Conservation (phyloP, 64 coral and sea anemone species). For the Stichodactyla helianthus region DNA sequence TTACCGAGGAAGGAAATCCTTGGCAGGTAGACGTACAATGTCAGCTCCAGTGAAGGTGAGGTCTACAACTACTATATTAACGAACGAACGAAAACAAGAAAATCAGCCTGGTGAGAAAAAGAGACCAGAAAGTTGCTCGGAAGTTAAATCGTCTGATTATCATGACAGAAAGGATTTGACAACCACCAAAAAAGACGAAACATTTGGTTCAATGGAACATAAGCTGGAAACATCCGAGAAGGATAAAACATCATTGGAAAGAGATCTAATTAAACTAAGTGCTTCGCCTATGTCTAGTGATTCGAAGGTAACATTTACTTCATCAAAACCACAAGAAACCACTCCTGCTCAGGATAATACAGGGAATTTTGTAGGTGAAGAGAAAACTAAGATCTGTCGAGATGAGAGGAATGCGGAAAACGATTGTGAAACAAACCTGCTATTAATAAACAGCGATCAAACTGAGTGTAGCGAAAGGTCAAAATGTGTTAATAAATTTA, state of each 20-base stretch:
- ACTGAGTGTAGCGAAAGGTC: neutral
- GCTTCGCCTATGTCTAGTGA: neutral
- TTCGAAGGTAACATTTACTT: neutral
- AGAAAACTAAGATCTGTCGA: neutral
- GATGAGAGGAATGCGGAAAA: neutral
- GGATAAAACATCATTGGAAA: neutral
- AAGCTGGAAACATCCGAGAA: neutral
- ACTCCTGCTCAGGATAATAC: neutral
- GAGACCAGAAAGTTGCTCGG: neutral
- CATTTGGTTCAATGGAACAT: neutral
- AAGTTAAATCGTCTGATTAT: neutral
- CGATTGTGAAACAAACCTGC: neutral
- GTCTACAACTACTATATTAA: neutral
- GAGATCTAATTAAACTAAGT: neutral
- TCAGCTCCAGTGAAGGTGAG: neutral
- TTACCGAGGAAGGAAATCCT: neutral
- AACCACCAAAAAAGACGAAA: neutral
- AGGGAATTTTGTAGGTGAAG: neutral
- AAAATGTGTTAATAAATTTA: neutral
- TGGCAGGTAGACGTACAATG: neutral
- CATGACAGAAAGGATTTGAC: neutral
- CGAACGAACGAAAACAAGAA: neutral
- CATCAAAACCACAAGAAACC: neutral
- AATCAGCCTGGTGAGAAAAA: neutral
- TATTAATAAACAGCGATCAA: neutral